phyloP scores from a whole-genome alignment of 2,888 invertebrate species.

The Coleophora flavipennella region DNA sequence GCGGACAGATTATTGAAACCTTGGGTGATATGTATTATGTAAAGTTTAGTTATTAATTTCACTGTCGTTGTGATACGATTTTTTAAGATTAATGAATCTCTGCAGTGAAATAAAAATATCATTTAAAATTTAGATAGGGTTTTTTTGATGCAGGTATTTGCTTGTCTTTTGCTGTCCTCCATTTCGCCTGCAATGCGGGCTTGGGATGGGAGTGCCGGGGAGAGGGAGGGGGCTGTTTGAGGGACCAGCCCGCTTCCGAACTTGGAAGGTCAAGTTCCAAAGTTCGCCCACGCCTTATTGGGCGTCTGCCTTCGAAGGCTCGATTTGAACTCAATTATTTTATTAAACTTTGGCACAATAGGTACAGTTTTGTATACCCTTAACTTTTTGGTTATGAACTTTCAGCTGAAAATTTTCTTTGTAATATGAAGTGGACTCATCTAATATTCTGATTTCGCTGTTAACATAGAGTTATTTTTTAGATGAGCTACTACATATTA shows the following conservation, averaged over 20 bases:
- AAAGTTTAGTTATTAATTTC: no score
- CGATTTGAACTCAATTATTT: conserved; percentile 27
- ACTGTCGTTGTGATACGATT: no score
- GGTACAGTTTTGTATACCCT: conserved; percentile 12
- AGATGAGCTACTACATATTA: no score
- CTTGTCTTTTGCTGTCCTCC: conserved; percentile 44
- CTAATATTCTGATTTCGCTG: no score
- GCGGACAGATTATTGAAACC: no score
- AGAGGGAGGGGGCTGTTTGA: conserved; percentile 24
- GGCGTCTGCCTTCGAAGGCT: conserved; percentile 30
- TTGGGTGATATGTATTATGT: no score
- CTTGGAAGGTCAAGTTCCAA: conserved; percentile 61
- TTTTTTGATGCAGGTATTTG: conserved; percentile 4
- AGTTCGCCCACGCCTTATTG: conserved; percentile 47
- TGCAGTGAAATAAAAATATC: conserved; percentile 13
- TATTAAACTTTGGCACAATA: conserved; percentile 14
- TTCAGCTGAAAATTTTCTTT: no score
- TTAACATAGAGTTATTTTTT: no score
- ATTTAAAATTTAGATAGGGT: conserved; percentile 8
- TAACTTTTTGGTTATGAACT: conserved; percentile 9
- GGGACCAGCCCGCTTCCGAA: conserved; percentile 40
- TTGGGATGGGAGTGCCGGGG: conserved; percentile 37
- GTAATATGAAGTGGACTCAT: no score
- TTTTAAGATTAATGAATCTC: not conserved
- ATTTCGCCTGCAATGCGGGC: conserved; percentile 64